phyloP scores from a whole-genome alignment of 35 echinoderm and acorn worm species.

The Apostichopus californicus region DNA sequence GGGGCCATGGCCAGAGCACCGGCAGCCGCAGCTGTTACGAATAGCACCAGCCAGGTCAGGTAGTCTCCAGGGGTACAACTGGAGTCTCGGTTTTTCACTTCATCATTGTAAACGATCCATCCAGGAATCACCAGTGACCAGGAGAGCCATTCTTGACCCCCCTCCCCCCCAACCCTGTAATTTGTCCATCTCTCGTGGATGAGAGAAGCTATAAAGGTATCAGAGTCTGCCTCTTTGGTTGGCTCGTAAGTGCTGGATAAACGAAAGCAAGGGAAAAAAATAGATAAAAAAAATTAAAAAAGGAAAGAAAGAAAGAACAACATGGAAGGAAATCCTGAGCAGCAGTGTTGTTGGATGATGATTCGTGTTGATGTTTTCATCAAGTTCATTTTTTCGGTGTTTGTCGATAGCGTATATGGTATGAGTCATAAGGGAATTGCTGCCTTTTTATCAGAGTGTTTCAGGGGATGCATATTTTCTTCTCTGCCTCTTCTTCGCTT shows the following conservation, averaged over 20 bases:
- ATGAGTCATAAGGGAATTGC: too few species aligned
- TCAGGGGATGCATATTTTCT: too few species aligned
- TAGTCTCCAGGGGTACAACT: constrained; percentile 36
- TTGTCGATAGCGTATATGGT: too few species aligned
- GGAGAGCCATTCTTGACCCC: background rate
- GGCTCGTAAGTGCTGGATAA: background rate
- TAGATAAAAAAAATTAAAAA: too few species aligned
- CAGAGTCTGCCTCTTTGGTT: background rate
- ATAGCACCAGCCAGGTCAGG: constrained; percentile 31
- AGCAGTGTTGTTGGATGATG: too few species aligned
- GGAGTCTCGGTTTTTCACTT: constrained; percentile 5
- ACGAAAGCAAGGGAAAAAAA: too few species aligned
- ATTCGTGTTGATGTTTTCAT: too few species aligned
- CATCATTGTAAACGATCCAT: background rate
- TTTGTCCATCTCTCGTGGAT: background rate
- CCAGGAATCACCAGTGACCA: background rate
- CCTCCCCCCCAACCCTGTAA: background rate
- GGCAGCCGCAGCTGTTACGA: background rate
- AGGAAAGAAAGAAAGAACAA: too few species aligned
- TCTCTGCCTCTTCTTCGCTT: too few species aligned
- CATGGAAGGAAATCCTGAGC: too few species aligned
- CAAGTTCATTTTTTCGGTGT: too few species aligned
- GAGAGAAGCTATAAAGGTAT: background rate
- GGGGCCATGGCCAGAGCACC: constrained; percentile 19
- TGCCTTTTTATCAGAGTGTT: too few species aligned